Evolutionary conservation across 2,113 vertebrate species (phyloP).

Genomic region (Mormyrus iriodes): DNA sequence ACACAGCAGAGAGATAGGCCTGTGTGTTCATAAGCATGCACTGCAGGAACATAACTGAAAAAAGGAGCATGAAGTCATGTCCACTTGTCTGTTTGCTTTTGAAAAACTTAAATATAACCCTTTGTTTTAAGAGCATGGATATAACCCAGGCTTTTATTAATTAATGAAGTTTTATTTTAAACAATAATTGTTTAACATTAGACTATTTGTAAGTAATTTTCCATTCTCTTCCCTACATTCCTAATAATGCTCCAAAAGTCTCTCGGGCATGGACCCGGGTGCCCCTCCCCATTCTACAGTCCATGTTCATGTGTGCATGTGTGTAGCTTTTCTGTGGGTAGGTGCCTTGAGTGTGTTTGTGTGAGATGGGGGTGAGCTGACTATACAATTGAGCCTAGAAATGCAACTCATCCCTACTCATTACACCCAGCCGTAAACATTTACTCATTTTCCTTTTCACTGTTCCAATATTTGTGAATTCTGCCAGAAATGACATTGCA

Average conservation of each 20-base stretch:
- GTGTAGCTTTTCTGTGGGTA: background rate
- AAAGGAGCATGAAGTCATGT: background rate
- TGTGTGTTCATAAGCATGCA: background rate
- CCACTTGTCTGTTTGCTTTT: background rate
- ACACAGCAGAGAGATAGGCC: background rate
- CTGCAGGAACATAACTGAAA: background rate
- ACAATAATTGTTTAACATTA: background rate
- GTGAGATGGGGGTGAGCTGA: background rate
- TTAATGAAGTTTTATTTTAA: background rate
- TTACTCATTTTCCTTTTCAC: background rate
- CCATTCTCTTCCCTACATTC: no score
- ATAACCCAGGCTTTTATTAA: background rate
- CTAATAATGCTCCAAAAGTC: no score
- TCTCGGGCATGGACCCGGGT: no score
- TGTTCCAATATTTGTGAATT: constrained; percentile 1
- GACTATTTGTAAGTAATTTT: background rate
- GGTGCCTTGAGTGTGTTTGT: background rate
- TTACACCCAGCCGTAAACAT: background rate
- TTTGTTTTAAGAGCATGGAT: background rate
- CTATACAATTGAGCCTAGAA: background rate
- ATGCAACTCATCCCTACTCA: background rate
- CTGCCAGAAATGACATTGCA: background rate
- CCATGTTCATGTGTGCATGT: background rate
- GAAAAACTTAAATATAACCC: background rate
- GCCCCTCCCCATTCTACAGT: background rate